phyloP scores from a whole-genome alignment of 1,140 invertebrate genomes.

The Apis cerana region DNA sequence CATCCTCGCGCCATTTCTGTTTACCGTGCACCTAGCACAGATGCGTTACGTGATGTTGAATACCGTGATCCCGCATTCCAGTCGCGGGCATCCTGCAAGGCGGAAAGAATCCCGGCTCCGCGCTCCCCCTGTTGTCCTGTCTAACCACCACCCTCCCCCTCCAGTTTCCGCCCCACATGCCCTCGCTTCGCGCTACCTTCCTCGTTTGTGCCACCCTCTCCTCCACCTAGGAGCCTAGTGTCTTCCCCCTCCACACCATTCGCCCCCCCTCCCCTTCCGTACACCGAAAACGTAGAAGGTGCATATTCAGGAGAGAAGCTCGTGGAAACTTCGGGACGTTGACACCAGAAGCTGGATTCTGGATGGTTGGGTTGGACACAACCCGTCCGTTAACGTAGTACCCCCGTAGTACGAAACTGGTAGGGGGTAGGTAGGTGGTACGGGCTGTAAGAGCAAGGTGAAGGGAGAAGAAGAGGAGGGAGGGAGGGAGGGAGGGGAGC shows the following conservation, averaged over 20 bases:
- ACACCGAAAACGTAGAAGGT: conserved; percentile 53
- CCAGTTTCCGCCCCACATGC: conserved; percentile 16
- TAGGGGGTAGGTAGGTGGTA: conserved; percentile 40
- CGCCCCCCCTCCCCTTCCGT: background rate
- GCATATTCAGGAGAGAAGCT: conserved; percentile 65
- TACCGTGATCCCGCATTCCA: conserved; percentile 72
- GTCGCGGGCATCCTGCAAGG: conserved; percentile 62
- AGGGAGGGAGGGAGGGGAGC: background rate
- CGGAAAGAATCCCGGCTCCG: conserved; percentile 54
- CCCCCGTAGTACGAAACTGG: conserved; percentile 17
- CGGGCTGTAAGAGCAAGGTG: conserved; percentile 48
- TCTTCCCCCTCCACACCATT: conserved; percentile 8
- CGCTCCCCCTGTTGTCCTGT: conserved; percentile 10
- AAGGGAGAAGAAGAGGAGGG: conserved; percentile 8
- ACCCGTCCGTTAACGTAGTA: conserved; percentile 62
- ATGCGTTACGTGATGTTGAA: conserved; percentile 66
- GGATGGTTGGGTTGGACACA: conserved; percentile 65
- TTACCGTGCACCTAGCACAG: conserved; percentile 59
- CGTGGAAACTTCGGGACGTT: conserved; percentile 71
- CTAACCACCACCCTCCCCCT: conserved; percentile 4
- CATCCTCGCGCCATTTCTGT: conserved; percentile 59
- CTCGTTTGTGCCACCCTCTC: background rate
- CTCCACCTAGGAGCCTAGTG: background rate
- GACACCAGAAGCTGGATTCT: conserved; percentile 71
- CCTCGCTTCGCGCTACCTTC: background rate